Base-by-base conservation (phyloP, 2,113 vertebrate species). In the Rhinolophus sinicus region DNA sequence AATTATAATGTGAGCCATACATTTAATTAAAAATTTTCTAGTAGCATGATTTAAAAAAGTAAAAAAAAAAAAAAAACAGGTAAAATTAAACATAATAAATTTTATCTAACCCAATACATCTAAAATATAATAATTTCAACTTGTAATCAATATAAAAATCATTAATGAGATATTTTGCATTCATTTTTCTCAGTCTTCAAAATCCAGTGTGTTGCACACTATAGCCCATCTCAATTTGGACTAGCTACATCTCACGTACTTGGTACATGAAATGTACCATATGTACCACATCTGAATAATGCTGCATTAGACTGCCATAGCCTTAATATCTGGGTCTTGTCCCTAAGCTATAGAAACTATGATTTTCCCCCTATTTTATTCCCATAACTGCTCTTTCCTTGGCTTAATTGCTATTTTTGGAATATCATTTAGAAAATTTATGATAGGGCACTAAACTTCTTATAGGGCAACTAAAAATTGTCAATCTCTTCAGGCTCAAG, bases 121-220 rank as follows among this genome's bases (percentile, higher is more conserved):
- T 56, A 58, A 86, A 93, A 67, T 65, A 67, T 8, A 40, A 78
- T 80, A 3, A 70, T 91, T 89, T 84, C 24, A 90, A 95, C 15
- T 84, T 89, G 33, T 56, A 78, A 84, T 78, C 24, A 84, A 92
- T 83, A 94, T 72, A 88, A 92, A 92, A 77, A 86, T 54, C 28
- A 83, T 52, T 47, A 72, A 56, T 62, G 38, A 65, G 64, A 56
- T 64, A 89, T 52, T 89, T 60, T 83, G 72, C 9, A 64, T 5
- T 56, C 22, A 35, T 62, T 83, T 88, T 84, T 72, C 52, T 30
- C 81, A 67, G n/a, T 69, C 35, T 26, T 81, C 60, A 92, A 94
- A 77, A 78, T 24, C 19, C 15, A 52, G 5, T 50, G 38, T 69
- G 69, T 76, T 58, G 64, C 56, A 75, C 1, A 80, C 26, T 44